phyloP scores from a whole-genome alignment of 2,113 vertebrate species.

The Sebastes schlegelii region DNA sequence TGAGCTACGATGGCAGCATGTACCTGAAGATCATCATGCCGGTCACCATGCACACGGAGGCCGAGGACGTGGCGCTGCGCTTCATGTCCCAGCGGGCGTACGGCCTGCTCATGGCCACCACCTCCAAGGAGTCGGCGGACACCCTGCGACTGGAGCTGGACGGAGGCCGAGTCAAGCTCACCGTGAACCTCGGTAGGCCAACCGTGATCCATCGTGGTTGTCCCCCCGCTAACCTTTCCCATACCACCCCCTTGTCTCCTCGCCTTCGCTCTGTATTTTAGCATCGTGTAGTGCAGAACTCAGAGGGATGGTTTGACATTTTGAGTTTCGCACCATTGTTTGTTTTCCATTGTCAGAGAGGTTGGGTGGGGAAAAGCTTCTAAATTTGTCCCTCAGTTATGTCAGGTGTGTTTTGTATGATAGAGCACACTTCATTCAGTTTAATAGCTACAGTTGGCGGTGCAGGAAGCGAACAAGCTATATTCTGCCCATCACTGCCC shows the following conservation, averaged over 20 bases:
- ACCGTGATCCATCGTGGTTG: conserved; percentile 4
- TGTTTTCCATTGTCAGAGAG: not conserved
- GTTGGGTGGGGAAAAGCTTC: conserved; percentile 41
- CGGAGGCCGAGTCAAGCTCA: conserved; percentile 93
- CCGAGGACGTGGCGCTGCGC: conserved; percentile 92
- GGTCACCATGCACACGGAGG: conserved; percentile 91
- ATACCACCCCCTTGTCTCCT: conserved; percentile 22
- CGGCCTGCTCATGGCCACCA: conserved; percentile 95
- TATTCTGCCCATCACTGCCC: not conserved
- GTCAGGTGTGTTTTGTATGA: not conserved
- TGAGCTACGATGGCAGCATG: conserved; percentile 97
- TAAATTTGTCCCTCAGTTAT: conserved; percentile 33
- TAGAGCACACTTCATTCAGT: not conserved
- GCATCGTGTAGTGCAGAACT: conserved; percentile 8
- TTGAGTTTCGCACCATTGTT: not conserved
- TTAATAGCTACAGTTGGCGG: not conserved
- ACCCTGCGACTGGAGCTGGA: conserved; percentile 95
- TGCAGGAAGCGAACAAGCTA: not conserved
- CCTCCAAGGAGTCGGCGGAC: conserved; percentile 94
- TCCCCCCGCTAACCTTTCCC: conserved; percentile 20
- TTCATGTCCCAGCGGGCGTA: conserved; percentile 97
- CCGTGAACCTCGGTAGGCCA: conserved; percentile 93
- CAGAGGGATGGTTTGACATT: conserved; percentile 28
- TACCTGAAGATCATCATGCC: conserved; percentile 96
- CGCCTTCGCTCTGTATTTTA: conserved; percentile 27